Evolutionary conservation across 2,888 invertebrate genomes (phyloP).

Genomic region (Steinernema hermaphroditum): DNA sequence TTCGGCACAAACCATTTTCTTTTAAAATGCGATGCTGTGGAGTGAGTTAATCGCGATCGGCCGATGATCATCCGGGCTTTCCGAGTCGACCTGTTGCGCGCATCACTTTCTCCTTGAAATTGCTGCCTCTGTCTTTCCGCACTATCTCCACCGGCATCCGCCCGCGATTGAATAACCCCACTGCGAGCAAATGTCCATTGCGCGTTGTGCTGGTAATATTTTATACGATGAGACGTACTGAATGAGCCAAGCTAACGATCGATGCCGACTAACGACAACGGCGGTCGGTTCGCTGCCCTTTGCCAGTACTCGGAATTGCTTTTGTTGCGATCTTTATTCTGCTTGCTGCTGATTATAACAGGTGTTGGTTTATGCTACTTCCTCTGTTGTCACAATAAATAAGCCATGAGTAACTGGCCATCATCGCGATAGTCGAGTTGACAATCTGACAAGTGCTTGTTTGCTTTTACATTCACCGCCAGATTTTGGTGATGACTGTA

Average conservation of each 20-base stretch:
- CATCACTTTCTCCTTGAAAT: constrained; percentile 1
- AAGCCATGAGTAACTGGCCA: too few relatives aligned
- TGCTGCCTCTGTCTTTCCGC: constrained; percentile 3
- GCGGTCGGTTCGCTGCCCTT: not conserved
- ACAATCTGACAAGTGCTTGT: not conserved
- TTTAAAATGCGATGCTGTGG: not conserved
- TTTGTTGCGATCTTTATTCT: too few relatives aligned
- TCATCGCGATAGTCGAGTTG: too few relatives aligned
- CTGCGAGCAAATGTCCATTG: constrained; percentile 24
- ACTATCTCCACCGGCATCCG: constrained; percentile 25
- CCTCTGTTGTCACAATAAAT: too few relatives aligned
- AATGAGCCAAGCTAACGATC: constrained; percentile 27
- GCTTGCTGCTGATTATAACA: too few relatives aligned
- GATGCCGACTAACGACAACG: constrained; percentile 19
- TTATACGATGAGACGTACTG: constrained; percentile 30
- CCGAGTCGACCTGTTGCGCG: constrained; percentile 24
- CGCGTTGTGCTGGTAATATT: constrained; percentile 28
- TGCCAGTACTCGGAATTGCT: too few relatives aligned
- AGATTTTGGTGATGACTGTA: not conserved
- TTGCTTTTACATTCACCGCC: not conserved
- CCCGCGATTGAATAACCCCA: constrained; percentile 27
- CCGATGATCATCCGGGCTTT: constrained; percentile 11
- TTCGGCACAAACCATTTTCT: not conserved
- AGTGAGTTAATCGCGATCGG: not conserved
- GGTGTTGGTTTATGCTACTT: too few relatives aligned